A percentile compares a stretch with the other conserved stretches of the same genome.
Conservation (phyloP, 2,113 vertebrate genomes). For the Gobius niger region DNA sequence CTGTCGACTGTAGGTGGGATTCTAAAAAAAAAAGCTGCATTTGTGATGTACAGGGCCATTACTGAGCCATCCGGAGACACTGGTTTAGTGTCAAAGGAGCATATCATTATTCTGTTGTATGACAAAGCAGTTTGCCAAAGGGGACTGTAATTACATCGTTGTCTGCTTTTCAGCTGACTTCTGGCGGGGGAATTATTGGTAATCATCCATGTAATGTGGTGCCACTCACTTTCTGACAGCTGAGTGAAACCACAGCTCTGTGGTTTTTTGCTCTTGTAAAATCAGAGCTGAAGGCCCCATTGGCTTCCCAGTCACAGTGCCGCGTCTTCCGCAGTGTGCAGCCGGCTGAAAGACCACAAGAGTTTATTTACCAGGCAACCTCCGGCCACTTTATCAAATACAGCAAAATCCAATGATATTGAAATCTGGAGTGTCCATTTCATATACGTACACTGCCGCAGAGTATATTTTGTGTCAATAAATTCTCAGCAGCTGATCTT, state of each 20-base stretch:
- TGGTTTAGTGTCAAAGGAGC: slow-evolving; percentile 66
- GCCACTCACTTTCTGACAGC: slow-evolving; percentile 77
- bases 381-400: neutral
- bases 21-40: slow-evolving; percentile 32
- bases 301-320: slow-evolving; percentile 40
- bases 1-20: slow-evolving; percentile 46
- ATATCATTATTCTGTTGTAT: slow-evolving; percentile 71
- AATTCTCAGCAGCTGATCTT: neutral
- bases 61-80: slow-evolving; percentile 50
- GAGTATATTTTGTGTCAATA: neutral
- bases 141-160: slow-evolving; percentile 70
- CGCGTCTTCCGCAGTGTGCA: slow-evolving; percentile 9
- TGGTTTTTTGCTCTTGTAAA: slow-evolving; percentile 65
- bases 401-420: neutral
- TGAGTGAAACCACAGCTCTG: slow-evolving; percentile 67
- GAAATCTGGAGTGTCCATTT: neutral
- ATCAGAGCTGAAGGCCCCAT: slow-evolving; percentile 55
- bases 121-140: slow-evolving; percentile 71
- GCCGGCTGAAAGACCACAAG: neutral
- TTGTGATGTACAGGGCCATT: slow-evolving; percentile 70
- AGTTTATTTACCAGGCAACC: slow-evolving; percentile 1
- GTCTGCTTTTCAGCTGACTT: slow-evolving; percentile 71
- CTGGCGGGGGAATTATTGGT: slow-evolving; percentile 72
- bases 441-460: neutral
- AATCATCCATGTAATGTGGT: slow-evolving; percentile 78